phyloP scores from a whole-genome alignment of 1,140 invertebrate species.

The Hestina assimilis region DNA sequence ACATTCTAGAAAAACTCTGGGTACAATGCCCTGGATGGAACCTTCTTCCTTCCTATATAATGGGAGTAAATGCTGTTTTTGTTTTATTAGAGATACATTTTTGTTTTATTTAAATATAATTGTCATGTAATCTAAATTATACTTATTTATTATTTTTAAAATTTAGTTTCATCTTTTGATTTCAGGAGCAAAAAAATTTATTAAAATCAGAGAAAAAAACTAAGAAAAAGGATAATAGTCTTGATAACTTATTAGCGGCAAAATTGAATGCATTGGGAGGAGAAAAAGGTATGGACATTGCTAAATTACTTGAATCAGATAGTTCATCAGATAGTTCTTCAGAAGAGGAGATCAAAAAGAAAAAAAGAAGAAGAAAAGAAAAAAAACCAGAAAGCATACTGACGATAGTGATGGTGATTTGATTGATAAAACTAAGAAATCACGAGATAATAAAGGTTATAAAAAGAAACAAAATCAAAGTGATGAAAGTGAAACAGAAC shows the following conservation, averaged over 20 bases:
- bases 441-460: conserved; percentile 16
- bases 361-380: conserved; percentile 50
- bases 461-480: conserved; percentile 26
- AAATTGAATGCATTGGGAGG: conserved; percentile 77
- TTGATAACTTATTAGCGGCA: conserved; percentile 78
- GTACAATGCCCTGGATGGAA: too few relatives aligned
- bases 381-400: conserved; percentile 37
- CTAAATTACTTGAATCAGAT: conserved; percentile 59
- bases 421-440: conserved; percentile 17
- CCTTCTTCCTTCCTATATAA: too few relatives aligned
- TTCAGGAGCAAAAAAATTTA: conserved; percentile 71
- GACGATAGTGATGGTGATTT: conserved; percentile 20
- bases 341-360: conserved; percentile 69
- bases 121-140: not conserved
- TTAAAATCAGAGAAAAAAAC: conserved; percentile 79
- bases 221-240: conserved; percentile 74
- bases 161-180: conserved; percentile 17
- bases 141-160: not conserved
- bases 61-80: too few relatives aligned
- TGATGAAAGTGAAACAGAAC: conserved; percentile 20
- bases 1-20: too few relatives aligned
- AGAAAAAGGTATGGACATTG: conserved; percentile 59
- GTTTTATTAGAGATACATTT: too few relatives aligned
- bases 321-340: conserved; percentile 74
- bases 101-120: not conserved